Evolutionary conservation across 2,888 invertebrate genomes (phyloP), one percentile per base, ranked within the genome.

Genomic region (Patella pellucida): DNA sequence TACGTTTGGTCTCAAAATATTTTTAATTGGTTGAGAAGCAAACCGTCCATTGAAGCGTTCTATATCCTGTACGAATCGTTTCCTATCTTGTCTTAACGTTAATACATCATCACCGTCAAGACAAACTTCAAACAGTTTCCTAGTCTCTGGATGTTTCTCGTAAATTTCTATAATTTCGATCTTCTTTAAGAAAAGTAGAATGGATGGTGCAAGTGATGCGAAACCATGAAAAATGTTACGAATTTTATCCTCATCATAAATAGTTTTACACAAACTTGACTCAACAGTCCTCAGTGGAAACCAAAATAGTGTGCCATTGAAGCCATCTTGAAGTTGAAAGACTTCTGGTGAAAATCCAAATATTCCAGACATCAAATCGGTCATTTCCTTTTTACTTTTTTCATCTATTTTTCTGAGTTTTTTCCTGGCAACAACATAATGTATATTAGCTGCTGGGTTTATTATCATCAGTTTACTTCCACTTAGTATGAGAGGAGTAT

Each of bases 231-330:
- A 85, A 15, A 89, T 76, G 27, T 83, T 80, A 9, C 75, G 71
- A 27, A 88, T 79, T 70, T 85, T 85, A 12, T 79, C 71, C 19
- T 77, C 69, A n/a, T 78, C 71, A 73, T 87, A 88, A 12, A 84
- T 51, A 3, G 78, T 85, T 12, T 82, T 79, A 23, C 86, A 88
- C 15, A 89, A 75, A 7, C 80, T 79, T n/a, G 88, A 87, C 19
- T 71, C 50, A 16, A 62, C 70, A 41, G 78, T 74, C 2, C 89
- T 81, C n/a, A 89, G 78, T 9, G 89, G 88, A 77, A 89, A 89
- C 80, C 89, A 82, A 74, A 89, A 89, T 68, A 89, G 27, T 11
- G 88, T 89, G 41, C 89, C 89, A 14, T 76, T 19, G 73, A 76
- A 75, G 9, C 86, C 84, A 4, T 72, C 70, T 41, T 41, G 41